Evolutionary conservation across 2,797 vertebrate species (phyloP).

Genomic region (Pagetopsis macropterus): DNA sequence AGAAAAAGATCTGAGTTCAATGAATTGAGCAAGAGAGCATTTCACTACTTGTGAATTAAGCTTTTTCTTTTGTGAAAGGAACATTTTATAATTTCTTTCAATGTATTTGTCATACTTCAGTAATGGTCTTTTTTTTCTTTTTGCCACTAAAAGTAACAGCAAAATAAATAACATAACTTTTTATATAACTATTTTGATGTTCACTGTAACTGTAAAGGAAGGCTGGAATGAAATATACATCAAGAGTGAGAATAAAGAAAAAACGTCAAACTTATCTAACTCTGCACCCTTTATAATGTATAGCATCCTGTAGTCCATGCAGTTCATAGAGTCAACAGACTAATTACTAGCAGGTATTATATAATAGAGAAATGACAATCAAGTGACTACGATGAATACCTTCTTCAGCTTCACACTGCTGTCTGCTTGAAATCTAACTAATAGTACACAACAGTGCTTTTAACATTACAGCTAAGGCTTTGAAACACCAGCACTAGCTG

Average conservation of each 20-base stretch:
- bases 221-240: not conserved
- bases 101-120: not conserved
- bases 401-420: slow-evolving; percentile 34
- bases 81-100: no score
- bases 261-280: not conserved
- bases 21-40: not conserved
- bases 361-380: not conserved
- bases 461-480: slow-evolving; percentile 26
- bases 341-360: no score
- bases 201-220: not conserved
- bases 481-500: slow-evolving; percentile 36
- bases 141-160: no score
- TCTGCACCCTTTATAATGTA: not conserved
- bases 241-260: not conserved
- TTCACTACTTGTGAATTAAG: not conserved
- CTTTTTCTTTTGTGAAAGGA: not conserved
- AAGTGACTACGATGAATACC: slow-evolving; percentile 27
- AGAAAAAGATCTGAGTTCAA: not conserved
- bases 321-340: not conserved
- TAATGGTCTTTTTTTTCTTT: not conserved
- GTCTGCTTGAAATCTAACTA: slow-evolving; percentile 21
- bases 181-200: no score
- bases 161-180: no score
- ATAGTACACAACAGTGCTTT: slow-evolving; percentile 1
- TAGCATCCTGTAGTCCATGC: not conserved